Base-by-base conservation (phyloP, 1,140 invertebrate genomes). In the Drosophila ironensis region DNA sequence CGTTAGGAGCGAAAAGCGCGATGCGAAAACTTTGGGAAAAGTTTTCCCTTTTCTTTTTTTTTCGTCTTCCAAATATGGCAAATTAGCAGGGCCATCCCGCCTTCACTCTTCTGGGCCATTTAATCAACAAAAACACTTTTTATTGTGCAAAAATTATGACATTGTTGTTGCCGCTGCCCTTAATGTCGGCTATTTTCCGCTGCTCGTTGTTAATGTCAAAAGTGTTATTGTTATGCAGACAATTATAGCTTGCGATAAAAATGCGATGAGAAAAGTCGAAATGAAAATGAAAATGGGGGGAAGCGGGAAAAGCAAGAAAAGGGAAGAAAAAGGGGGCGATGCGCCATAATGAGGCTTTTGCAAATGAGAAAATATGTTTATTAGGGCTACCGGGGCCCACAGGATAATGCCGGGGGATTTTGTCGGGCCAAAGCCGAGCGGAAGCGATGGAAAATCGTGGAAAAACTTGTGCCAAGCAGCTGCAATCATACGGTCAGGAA, bases 51-150 rank as follows among this genome's bases (percentile, higher is more conserved):
- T 63, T 46, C 17, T n/a, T 22, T 7, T 54, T 30, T 28, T 19
- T 28, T 19, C 16, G 27, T n/a, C n/a, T n/a, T n/a, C n/a, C 33
- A 53, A 53, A 53, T 51, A 66, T 67, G 61, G 66, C 52, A 70
- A 70, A 70, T 70, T 70, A 70, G 66, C 66, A 70, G 66, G 38
- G 27, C 42, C 16, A 19, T 8, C n/a, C 17, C 11, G 7, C 9
- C 20, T 63, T 48, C 28, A 38, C 48, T 37, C 50, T 64, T 63
- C 33, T 52, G 52, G 35, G 59, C 80, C 69, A 86, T 84, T 84
- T 84, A 84, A 84, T 86, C 80, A 84, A 84, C 63, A 74, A 84
- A 86, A 84, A 82, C 80, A 86, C 80, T 86, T 84, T 84, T 84
- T 84, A 84, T 86, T 84, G 78, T 86, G 57, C n/a, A 40, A 78